Evolutionary conservation across 2,797 vertebrate species (phyloP).

Genomic region (Salarias fasciatus): DNA sequence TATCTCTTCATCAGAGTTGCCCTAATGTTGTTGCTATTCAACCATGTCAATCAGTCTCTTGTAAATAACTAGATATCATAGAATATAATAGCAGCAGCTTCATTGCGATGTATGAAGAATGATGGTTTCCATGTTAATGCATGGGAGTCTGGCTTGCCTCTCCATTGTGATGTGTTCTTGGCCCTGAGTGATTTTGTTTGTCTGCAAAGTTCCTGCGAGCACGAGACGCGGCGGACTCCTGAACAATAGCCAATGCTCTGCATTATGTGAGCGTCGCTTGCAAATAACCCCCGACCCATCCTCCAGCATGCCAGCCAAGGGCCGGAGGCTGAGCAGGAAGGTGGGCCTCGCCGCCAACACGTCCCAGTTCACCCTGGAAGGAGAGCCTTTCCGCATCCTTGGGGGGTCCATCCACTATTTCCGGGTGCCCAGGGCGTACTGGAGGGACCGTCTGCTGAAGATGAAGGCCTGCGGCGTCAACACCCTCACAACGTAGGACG

Average conservation of each 20-base stretch:
- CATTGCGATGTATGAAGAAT: too few relatives aligned
- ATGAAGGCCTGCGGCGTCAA: conserved; percentile 95
- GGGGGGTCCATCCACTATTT: conserved; percentile 95
- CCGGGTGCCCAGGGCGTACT: conserved; percentile 89
- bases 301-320: conserved; percentile 62
- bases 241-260: conserved; percentile 55
- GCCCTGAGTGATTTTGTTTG: conserved; percentile 3
- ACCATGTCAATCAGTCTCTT: too few relatives aligned
- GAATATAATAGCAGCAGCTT: too few relatives aligned
- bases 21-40: too few relatives aligned
- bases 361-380: conserved; percentile 87
- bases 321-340: conserved; percentile 72
- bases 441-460: conserved; percentile 92
- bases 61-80: too few relatives aligned
- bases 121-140: too few relatives aligned
- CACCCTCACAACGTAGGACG: conserved; percentile 90
- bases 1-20: not conserved
- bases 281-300: conserved; percentile 33
- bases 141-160: not conserved
- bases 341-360: conserved; percentile 81
- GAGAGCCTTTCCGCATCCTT: conserved; percentile 84
- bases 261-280: conserved; percentile 39
- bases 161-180: conserved; percentile 8
- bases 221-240: conserved; percentile 55
- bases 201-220: conserved; percentile 43